These are phyloP conservation scores for Sinhomidia bicolor DNA, from an alignment of 2,888 invertebrate genomes.

Conservation along the genomic window DNA sequence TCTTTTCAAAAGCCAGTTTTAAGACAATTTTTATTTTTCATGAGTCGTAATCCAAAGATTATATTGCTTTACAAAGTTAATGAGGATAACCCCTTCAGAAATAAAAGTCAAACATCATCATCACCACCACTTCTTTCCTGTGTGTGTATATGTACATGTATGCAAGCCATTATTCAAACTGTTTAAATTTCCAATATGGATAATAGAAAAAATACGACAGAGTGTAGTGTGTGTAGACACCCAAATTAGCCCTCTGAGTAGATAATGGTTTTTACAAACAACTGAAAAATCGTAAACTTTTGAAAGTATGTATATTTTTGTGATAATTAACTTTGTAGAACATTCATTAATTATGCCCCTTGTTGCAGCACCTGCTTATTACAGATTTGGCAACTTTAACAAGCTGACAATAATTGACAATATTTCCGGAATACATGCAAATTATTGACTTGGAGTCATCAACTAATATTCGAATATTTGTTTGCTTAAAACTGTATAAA, in stretches of 20 bases:
- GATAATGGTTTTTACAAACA: background rate
- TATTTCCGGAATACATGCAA: too few species aligned
- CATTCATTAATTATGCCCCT: too few species aligned
- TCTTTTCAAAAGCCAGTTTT: slow-evolving; percentile 39
- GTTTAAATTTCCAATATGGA: background rate
- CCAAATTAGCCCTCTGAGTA: background rate
- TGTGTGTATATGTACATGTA: background rate
- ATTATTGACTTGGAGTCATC: too few species aligned
- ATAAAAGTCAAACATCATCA: slow-evolving; percentile 35
- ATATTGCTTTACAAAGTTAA: slow-evolving; percentile 48
- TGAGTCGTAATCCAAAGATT: slow-evolving; percentile 34
- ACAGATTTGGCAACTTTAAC: background rate
- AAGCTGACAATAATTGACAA: too few species aligned
- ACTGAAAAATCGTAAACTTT: slow-evolving; percentile 52
- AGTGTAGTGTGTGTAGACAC: too few species aligned
- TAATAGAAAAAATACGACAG: background rate
- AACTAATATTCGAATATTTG: too few species aligned
- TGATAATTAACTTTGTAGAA: background rate
- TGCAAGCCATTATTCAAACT: background rate
- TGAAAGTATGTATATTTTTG: slow-evolving; percentile 8
- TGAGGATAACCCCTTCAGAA: slow-evolving; percentile 48
- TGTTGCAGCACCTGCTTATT: too few species aligned
- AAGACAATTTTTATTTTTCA: slow-evolving; percentile 36
- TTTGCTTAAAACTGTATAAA: too few species aligned
- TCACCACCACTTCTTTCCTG: too few species aligned